phyloP scores from a whole-genome alignment of 2,888 invertebrate genomes.

The Euplagia quadripunctaria region DNA sequence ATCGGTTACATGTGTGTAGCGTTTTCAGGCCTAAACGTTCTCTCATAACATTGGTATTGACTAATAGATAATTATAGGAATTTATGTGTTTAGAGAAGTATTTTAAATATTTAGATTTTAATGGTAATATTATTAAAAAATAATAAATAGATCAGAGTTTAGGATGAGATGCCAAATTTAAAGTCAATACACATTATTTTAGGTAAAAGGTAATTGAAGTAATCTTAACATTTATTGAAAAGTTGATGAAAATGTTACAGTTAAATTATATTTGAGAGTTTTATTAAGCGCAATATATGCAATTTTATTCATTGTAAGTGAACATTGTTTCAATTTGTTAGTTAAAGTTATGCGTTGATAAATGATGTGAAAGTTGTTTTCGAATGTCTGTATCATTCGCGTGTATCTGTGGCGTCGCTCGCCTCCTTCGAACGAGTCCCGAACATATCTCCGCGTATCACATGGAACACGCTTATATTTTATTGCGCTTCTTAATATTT shows the following conservation, averaged over 20 bases:
- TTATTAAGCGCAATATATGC: slow-evolving; percentile 86
- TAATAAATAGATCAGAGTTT: slow-evolving; percentile 85
- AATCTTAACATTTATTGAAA: slow-evolving; percentile 86
- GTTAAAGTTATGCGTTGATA: slow-evolving; percentile 86
- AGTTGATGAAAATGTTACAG: slow-evolving; percentile 86
- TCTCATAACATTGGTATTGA: slow-evolving; percentile 84
- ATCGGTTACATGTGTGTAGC: slow-evolving; percentile 74
- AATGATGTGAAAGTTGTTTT: slow-evolving; percentile 78
- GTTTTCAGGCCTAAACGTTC: slow-evolving; percentile 83
- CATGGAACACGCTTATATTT: slow-evolving; percentile 69
- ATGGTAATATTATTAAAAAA: slow-evolving; percentile 79
- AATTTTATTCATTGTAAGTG: slow-evolving; percentile 87
- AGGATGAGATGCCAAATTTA: slow-evolving; percentile 89
- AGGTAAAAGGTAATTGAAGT: slow-evolving; percentile 87
- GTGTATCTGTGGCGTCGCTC: slow-evolving; percentile 25
- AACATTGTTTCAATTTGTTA: slow-evolving; percentile 87
- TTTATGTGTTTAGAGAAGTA: slow-evolving; percentile 87
- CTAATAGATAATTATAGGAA: slow-evolving; percentile 86
- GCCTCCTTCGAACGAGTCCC: slow-evolving; percentile 38
- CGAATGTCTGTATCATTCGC: slow-evolving; percentile 53
- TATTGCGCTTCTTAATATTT: slow-evolving; percentile 76
- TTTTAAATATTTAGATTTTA: slow-evolving; percentile 87
- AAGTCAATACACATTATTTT: slow-evolving; percentile 90
- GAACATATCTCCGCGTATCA: slow-evolving; percentile 83
- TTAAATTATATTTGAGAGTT: slow-evolving; percentile 88